Conservation (phyloP, 2,888 invertebrate species). For the Ligdia adustata region DNA sequence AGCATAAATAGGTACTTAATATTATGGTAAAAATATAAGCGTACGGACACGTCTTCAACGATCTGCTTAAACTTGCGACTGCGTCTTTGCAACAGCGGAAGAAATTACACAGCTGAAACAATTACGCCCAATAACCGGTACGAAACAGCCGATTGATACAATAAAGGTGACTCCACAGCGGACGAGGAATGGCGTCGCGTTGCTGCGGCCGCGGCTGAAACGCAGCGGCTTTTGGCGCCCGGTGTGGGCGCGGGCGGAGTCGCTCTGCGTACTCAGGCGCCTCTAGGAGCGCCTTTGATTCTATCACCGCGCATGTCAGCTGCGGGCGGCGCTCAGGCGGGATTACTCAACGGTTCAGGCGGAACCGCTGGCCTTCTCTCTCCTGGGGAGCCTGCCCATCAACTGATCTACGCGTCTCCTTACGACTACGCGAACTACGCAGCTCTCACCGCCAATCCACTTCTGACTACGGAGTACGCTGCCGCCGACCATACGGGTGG, state of each 20-base stretch:
- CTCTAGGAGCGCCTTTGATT: slow-evolving; percentile 96
- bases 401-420: slow-evolving; percentile 93
- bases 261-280: slow-evolving; percentile 87
- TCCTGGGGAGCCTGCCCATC: slow-evolving; percentile 88
- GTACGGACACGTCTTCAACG: background rate
- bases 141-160: slow-evolving; percentile 72
- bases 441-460: slow-evolving; percentile 91
- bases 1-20: too few relatives aligned
- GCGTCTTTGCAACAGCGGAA: background rate
- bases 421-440: slow-evolving; percentile 97
- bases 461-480: slow-evolving; percentile 92
- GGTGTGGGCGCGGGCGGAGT: slow-evolving; percentile 81
- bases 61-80: background rate
- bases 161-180: slow-evolving; percentile 83
- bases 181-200: slow-evolving; percentile 95
- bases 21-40: too few relatives aligned
- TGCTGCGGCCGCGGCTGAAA: slow-evolving; percentile 91
- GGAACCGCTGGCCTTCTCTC: slow-evolving; percentile 67
- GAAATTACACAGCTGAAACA: background rate
- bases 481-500: slow-evolving; percentile 97
- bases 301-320: slow-evolving; percentile 93
- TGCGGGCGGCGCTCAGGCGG: slow-evolving; percentile 88
- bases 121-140: slow-evolving; percentile 1
- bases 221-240: slow-evolving; percentile 88
- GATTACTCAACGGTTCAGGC: slow-evolving; percentile 81